A percentile compares a stretch with the other conserved stretches of the same genome.
phyloP scores from a whole-genome alignment of 1,140 invertebrate species.

The Procambarus clarkii region DNA sequence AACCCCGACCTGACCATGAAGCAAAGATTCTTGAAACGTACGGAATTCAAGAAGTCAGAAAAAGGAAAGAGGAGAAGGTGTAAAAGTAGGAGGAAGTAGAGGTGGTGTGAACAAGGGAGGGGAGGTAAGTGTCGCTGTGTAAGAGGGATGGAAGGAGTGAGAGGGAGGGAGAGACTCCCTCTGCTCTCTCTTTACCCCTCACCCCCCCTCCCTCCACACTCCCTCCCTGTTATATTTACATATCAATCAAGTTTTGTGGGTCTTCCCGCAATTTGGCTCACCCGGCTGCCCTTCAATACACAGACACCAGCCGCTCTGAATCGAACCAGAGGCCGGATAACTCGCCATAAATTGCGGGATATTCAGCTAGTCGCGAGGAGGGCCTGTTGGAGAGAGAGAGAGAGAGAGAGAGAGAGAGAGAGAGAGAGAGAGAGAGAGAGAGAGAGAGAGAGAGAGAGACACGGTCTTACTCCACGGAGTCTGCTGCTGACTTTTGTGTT shows the following conservation, averaged over 20 bases:
- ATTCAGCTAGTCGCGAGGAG: not conserved
- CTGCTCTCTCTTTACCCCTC: not conserved
- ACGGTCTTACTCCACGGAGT: too few relatives aligned
- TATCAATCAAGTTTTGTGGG: conserved; percentile 35
- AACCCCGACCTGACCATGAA: too few relatives aligned
- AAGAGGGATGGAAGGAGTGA: too few relatives aligned
- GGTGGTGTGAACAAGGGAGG: not conserved
- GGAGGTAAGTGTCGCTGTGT: not conserved
- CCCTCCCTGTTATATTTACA: conserved; percentile 11
- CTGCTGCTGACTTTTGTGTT: too few relatives aligned
- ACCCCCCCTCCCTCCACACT: not conserved
- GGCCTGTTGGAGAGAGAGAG: not conserved
- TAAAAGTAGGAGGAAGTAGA: not conserved
- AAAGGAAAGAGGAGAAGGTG: not conserved
- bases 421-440: not conserved
- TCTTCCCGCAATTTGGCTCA: conserved; percentile 27
- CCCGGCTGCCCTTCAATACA: conserved; percentile 11
- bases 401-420: not conserved
- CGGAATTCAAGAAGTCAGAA: too few relatives aligned
- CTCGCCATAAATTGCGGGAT: conserved; percentile 26
- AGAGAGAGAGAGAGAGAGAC: not conserved
- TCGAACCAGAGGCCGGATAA: conserved; percentile 12
- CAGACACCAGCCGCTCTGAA: not conserved
- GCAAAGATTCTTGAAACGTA: too few relatives aligned
- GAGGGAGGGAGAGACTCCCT: not conserved